Conservation (phyloP, 2,888 invertebrate genomes). For the Volucella inflata region DNA sequence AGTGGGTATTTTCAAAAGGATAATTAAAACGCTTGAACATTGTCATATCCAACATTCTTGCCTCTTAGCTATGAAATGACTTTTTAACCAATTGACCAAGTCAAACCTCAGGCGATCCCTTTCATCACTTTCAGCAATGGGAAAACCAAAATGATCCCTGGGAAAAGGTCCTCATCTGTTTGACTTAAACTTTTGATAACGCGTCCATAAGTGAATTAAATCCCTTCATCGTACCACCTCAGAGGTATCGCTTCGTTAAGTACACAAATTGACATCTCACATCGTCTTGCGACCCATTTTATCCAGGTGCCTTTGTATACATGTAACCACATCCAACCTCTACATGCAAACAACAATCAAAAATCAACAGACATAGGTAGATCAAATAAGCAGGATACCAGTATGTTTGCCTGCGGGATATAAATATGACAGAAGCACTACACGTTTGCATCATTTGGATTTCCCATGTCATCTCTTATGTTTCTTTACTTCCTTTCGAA, state of each 20-base stretch:
- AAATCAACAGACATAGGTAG: conserved; percentile 45
- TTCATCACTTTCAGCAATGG: too few species aligned
- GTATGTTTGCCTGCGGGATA: conserved; percentile 34
- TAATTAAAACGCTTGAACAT: too few species aligned
- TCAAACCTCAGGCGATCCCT: too few species aligned
- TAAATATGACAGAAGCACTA: not conserved
- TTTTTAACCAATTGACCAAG: too few species aligned
- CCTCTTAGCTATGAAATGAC: too few species aligned
- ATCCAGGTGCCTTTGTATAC: not conserved
- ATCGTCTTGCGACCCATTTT: conserved; percentile 20
- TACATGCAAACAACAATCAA: conserved; percentile 45
- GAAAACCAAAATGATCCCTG: too few species aligned
- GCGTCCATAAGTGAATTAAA: too few species aligned
- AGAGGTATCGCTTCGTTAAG: not conserved
- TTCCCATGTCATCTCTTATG: not conserved
- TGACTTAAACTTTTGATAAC: too few species aligned
- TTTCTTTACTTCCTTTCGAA: not conserved
- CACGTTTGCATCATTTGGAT: conserved; percentile 24
- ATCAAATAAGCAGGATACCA: conserved; percentile 37
- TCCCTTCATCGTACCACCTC: too few species aligned
- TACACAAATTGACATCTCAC: conserved; percentile 32
- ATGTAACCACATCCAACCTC: conserved; percentile 7
- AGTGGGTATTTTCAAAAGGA: too few species aligned
- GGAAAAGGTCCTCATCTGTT: too few species aligned
- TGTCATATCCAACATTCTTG: too few species aligned